These are phyloP conservation scores for Pyxicephalus adspersus DNA, from an alignment of 2,113 vertebrate genomes.

Conservation along the genomic window DNA sequence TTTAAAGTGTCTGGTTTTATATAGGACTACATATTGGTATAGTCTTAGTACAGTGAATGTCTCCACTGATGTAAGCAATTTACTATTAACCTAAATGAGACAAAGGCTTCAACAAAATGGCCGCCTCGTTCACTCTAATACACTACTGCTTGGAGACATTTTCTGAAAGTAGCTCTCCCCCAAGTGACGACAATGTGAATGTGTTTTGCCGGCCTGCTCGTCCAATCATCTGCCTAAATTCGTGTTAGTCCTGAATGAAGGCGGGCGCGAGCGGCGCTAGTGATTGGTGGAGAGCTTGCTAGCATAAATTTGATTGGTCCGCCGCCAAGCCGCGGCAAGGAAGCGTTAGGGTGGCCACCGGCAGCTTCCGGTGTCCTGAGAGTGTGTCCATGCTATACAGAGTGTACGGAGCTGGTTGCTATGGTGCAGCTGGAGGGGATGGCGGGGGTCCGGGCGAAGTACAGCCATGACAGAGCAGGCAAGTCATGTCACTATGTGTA, in stretches of 20 bases:
- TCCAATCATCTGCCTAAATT: neutral
- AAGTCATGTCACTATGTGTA: neutral
- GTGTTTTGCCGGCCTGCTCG: too few species aligned
- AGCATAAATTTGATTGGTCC: neutral
- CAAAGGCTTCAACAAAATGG: too few species aligned
- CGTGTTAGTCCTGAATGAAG: fast-evolving
- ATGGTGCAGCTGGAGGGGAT: neutral
- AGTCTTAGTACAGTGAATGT: too few species aligned
- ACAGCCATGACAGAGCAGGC: neutral
- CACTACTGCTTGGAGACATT: too few species aligned
- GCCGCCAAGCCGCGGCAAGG: neutral
- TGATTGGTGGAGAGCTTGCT: conserved; percentile 13
- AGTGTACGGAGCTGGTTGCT: neutral
- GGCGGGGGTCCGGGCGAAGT: neutral
- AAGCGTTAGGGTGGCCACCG: neutral
- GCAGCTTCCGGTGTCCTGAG: neutral
- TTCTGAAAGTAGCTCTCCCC: too few species aligned
- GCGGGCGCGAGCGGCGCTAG: neutral
- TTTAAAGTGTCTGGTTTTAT: too few species aligned
- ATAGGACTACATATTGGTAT: too few species aligned
- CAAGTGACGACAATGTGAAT: too few species aligned
- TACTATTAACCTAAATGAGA: too few species aligned
- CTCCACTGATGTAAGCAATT: too few species aligned
- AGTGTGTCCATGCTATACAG: neutral
- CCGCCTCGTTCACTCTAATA: too few species aligned